Conservation (phyloP, 2,113 vertebrate genomes). For the Perccottus glenii region DNA sequence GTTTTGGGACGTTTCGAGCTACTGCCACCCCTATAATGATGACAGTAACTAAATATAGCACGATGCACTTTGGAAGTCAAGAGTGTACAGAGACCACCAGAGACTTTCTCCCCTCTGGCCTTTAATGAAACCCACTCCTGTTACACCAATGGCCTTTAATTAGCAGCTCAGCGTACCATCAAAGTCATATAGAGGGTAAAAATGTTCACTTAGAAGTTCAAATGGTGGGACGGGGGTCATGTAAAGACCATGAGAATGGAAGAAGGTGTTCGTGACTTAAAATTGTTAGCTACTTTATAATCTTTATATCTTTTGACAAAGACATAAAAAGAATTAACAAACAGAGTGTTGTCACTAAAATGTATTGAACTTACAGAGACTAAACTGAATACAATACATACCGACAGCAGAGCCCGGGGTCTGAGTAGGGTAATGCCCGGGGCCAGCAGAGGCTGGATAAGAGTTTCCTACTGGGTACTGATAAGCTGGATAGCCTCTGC, state of each 20-base stretch:
- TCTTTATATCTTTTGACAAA: no score
- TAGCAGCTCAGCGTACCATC: slow-evolving; percentile 38
- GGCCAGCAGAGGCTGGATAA: slow-evolving; percentile 87
- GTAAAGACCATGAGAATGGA: slow-evolving; percentile 11
- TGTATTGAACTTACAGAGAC: not conserved
- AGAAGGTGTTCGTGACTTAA: not conserved
- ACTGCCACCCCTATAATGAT: no score
- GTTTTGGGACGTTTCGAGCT: no score
- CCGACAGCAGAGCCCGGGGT: slow-evolving; percentile 89
- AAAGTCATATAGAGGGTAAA: slow-evolving; percentile 47
- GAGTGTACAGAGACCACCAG: slow-evolving; percentile 13
- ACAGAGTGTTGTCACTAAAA: not conserved
- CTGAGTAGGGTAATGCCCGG: slow-evolving; percentile 87
- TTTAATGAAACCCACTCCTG: slow-evolving; percentile 78
- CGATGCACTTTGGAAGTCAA: slow-evolving; percentile 3
- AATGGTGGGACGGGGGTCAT: slow-evolving; percentile 37
- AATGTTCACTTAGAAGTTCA: slow-evolving; percentile 66
- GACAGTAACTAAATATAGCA: slow-evolving; percentile 60
- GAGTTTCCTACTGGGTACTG: slow-evolving; percentile 86
- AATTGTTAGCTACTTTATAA: no score
- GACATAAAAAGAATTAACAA: no score
- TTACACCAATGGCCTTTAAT: slow-evolving; percentile 85
- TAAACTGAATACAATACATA: slow-evolving; percentile 75
- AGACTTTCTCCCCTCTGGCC: slow-evolving; percentile 73
- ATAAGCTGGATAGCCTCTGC: slow-evolving; percentile 88